A percentile compares a stretch with the other conserved stretches of the same genome.
Conservation (phyloP, 2,797 vertebrate species). For the Protonibea diacanthus region DNA sequence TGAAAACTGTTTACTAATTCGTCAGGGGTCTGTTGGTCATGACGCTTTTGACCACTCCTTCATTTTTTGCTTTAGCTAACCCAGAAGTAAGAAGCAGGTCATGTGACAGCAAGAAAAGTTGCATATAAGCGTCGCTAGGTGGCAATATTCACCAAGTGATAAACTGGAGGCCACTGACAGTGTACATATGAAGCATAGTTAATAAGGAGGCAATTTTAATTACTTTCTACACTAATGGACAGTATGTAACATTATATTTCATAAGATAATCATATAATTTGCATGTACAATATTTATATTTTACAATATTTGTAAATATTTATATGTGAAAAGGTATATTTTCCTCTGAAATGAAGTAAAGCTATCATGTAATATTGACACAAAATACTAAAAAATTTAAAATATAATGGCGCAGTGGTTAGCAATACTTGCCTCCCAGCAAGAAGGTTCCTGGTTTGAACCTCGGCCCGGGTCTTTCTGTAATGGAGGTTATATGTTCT, state of each 20-base stretch:
- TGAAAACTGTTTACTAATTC: background rate
- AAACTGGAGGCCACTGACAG: accelerated
- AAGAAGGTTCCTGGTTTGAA: too few species aligned
- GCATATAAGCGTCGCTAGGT: slow-evolving; percentile 4
- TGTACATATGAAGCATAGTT: too few species aligned
- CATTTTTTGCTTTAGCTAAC: too few species aligned
- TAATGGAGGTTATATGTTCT: too few species aligned
- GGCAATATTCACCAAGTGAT: slow-evolving; percentile 19
- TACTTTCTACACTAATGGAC: too few species aligned
- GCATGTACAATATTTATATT: background rate
- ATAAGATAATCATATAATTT: background rate
- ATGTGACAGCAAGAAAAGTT: slow-evolving; percentile 14
- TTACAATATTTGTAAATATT: background rate
- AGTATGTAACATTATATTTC: background rate
- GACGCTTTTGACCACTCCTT: background rate
- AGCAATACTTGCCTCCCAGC: background rate
- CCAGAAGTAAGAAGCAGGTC: background rate
- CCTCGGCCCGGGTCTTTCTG: too few species aligned
- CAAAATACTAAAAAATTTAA: background rate
- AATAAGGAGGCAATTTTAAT: too few species aligned
- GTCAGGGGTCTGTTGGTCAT: accelerated
- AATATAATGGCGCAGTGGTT: background rate
- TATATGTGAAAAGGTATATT: background rate
- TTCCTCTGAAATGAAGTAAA: too few species aligned
- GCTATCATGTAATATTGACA: background rate